Base-by-base conservation (phyloP, 2,888 invertebrate genomes). In the Campoplex capitator region DNA sequence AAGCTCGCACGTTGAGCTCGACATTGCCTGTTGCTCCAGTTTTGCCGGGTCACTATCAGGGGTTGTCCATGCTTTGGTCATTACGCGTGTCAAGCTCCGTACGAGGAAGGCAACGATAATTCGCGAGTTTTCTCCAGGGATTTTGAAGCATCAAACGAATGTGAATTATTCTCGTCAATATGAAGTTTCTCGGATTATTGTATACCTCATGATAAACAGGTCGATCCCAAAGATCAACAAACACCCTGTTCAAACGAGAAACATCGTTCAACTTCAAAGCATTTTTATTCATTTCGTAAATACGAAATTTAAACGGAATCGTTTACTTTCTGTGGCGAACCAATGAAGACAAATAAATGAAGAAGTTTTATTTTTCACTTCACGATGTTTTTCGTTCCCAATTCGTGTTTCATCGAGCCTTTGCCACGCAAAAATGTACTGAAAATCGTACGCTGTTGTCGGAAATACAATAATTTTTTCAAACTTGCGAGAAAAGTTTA, bases 21-120 rank as follows among this genome's bases (percentile, higher is more conserved):
- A 71, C 78, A 70, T 87, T 87, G 89, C 89, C 89, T 89, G 89
- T 89, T 89, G 89, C 89, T 89, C 88, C 84, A 85, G 80, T 87
- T 88, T 80, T 62, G 67, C 82, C 85, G 82, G 86, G 84, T 88
- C 85, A 85, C 76, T 80, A 67, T 18, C 28, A 38, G 81, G 54
- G 74, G 28, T 86, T 67, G 68, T 73, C 75, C 70, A 35, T 71
- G 82, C 80, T 76, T 65, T 18, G 82, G 73, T 78, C 77, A 82
- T 84, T 79, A 79, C 58, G 77, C 76, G 76, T 77, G 58, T 65
- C 48, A 16, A 48, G 58, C 51, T 77, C 48, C 45, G 58, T 58
- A n/a, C 58, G 23, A 38, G 4, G 23, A 28, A 79, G 79, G 56
- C 56, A 28, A 58, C 58, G 58, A 71, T 56, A 79, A 58, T 56